Conservation (phyloP, 2,113 vertebrate genomes). For the Heterotilapia buettikoferi region DNA sequence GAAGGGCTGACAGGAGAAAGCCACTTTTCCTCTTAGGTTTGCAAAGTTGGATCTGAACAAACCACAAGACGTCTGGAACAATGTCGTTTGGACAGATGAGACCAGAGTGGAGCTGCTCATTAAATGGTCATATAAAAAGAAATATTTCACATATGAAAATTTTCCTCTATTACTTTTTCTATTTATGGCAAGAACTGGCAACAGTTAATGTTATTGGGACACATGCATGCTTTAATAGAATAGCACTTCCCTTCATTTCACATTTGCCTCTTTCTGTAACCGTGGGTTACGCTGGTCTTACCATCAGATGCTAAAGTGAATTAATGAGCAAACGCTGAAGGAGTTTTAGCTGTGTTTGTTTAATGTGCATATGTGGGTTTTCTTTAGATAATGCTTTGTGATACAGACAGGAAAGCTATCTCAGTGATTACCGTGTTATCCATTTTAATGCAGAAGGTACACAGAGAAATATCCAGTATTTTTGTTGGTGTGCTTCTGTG, state of each 20-base stretch:
- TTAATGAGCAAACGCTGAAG: background rate
- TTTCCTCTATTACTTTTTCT: background rate
- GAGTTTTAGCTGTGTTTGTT: background rate
- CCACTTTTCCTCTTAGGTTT: background rate
- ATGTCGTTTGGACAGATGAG: background rate
- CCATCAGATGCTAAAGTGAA: background rate
- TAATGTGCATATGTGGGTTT: background rate
- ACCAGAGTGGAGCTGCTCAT: background rate
- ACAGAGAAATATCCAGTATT: background rate
- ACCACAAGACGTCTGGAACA: background rate
- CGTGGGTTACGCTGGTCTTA: background rate
- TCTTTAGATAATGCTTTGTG: background rate
- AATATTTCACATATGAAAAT: background rate
- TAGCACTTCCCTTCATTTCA: background rate
- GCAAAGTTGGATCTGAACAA: background rate
- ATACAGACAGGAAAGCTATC: background rate
- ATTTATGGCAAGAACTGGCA: background rate
- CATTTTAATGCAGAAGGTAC: background rate
- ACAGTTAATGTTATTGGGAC: background rate
- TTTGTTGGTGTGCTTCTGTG: background rate
- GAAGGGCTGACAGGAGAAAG: background rate
- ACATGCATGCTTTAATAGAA: background rate
- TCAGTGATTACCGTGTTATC: background rate
- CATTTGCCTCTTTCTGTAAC: background rate
- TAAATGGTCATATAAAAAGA: background rate